These are phyloP conservation scores for Drosophila obscura DNA, from an alignment of 1,140 invertebrate species.

Conservation along the genomic window DNA sequence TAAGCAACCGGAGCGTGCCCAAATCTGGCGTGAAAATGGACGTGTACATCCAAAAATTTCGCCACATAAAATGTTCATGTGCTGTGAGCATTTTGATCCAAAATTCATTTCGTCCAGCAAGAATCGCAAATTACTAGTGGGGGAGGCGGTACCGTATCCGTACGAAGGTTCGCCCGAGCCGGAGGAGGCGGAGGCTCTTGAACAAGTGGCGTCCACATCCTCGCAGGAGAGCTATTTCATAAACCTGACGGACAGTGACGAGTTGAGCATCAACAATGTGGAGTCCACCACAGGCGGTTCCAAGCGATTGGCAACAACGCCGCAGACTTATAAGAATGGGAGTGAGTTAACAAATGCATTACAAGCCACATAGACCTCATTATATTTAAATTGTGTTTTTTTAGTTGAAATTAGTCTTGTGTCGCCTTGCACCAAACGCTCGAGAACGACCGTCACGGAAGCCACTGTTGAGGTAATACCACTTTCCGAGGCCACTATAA, in stretches of 20 bases:
- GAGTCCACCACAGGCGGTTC: conserved; percentile 34
- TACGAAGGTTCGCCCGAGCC: conserved; percentile 19
- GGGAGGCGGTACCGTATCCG: conserved; percentile 58
- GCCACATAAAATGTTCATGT: conserved; percentile 46
- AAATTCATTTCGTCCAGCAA: conserved; percentile 53
- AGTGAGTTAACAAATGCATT: not conserved
- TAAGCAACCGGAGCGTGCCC: conserved; percentile 51
- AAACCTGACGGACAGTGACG: conserved; percentile 32
- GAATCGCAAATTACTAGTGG: conserved; percentile 58
- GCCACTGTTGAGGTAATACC: too few species aligned
- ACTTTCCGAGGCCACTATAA: too few species aligned
- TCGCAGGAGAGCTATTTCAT: conserved; percentile 38
- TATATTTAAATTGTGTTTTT: conserved; percentile 5
- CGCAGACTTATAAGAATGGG: conserved; percentile 3
- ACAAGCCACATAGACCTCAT: not conserved
- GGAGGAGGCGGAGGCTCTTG: not conserved
- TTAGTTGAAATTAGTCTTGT: conserved; percentile 30
- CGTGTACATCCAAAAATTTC: conserved; percentile 53
- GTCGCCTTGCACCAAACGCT: conserved; percentile 27
- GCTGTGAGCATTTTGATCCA: conserved; percentile 71
- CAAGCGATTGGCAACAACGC: not conserved
- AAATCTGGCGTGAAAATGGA: conserved; percentile 57
- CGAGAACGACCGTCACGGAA: not conserved
- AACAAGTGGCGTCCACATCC: conserved; percentile 18
- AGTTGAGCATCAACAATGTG: conserved; percentile 40